Conservation (phyloP, 2,113 vertebrate genomes). For the Notechis scutatus region DNA sequence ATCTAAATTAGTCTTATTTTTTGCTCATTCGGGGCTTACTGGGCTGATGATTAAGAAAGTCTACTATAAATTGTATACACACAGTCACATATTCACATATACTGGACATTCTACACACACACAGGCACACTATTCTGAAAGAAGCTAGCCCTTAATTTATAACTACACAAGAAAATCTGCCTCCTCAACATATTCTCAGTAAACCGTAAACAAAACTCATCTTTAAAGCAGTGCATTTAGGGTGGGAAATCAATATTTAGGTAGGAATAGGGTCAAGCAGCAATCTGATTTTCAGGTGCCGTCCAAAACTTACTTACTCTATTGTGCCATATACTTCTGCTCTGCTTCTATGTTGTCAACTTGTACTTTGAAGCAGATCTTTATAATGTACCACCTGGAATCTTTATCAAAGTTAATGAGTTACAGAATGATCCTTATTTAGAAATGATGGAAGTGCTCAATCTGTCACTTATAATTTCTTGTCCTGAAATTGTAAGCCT, state of each 20-base stretch:
- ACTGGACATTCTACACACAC: neutral
- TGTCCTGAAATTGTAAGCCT: neutral
- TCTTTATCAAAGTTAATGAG: slow-evolving; percentile 68
- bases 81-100: neutral
- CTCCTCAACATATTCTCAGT: neutral
- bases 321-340: slow-evolving; percentile 30
- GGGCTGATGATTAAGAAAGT: neutral
- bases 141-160: neutral
- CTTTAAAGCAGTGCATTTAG: neutral
- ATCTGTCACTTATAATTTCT: slow-evolving; percentile 19
- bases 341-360: slow-evolving; percentile 5
- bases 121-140: neutral
- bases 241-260: neutral
- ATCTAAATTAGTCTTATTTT: neutral
- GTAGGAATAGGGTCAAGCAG: accelerated
- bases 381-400: slow-evolving; percentile 49
- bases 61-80: neutral
- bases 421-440: slow-evolving; percentile 61
- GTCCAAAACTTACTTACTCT: slow-evolving; percentile 52
- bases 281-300: neutral
- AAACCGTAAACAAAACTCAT: neutral
- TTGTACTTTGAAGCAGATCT: slow-evolving; percentile 66
- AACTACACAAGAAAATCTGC: neutral
- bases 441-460: slow-evolving; percentile 14
- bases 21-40: neutral